A percentile compares a stretch with the other conserved stretches of the same genome.
Conservation (phyloP, 1,140 invertebrate genomes). For the Halictus rubicundus region DNA sequence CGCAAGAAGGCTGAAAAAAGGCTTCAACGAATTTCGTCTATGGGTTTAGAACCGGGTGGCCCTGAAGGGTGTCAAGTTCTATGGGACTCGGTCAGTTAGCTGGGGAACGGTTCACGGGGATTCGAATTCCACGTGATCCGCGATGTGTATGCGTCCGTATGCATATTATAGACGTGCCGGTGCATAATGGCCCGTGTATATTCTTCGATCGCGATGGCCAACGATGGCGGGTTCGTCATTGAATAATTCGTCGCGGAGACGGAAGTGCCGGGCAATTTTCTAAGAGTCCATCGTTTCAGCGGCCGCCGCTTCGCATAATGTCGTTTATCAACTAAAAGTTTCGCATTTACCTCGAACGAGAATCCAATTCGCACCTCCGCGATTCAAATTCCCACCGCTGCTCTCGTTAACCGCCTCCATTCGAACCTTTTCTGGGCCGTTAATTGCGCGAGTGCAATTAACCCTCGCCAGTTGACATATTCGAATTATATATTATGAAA, state of each 20-base stretch:
- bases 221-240: constrained; percentile 40
- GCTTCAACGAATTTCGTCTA: neutral
- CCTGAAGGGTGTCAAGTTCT: constrained; percentile 9
- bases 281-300: constrained; percentile 45
- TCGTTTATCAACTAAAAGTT: neutral
- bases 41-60: neutral
- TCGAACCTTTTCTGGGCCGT: no score
- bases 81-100: constrained; percentile 2
- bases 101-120: constrained; percentile 7
- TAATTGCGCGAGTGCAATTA: no score
- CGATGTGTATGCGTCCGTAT: constrained; percentile 56
- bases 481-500: no score
- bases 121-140: constrained; percentile 60
- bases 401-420: no score
- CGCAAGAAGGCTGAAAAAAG: no score
- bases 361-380: neutral
- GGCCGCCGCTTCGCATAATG: neutral
- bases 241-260: constrained; percentile 45
- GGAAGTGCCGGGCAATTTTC: constrained; percentile 46
- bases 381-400: no score
- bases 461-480: no score
- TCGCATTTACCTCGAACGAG: neutral
- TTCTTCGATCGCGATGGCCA: constrained; percentile 59
- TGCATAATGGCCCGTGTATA: constrained; percentile 68
- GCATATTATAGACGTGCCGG: constrained; percentile 62